Evolutionary conservation across 2,888 invertebrate genomes (phyloP).

Genomic region (Andrena minutula): DNA sequence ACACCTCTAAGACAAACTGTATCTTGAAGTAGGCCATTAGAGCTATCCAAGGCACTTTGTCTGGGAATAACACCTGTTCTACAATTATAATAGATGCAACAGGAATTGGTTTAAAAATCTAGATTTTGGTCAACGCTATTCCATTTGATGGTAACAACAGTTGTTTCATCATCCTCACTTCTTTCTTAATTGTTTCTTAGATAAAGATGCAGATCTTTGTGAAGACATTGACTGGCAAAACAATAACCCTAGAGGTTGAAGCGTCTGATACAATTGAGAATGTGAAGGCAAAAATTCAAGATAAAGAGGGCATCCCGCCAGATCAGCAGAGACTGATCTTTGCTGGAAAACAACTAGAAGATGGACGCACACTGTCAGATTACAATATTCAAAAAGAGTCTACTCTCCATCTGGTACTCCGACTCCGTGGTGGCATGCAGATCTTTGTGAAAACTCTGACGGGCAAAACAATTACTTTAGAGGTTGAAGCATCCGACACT

Average conservation of each 20-base stretch:
- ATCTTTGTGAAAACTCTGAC: conserved; percentile 69
- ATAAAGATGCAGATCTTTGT: conserved; percentile 75
- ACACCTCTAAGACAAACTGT: too few relatives aligned
- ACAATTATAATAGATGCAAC: too few relatives aligned
- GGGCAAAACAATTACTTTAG: conserved; percentile 75
- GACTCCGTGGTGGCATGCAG: conserved; percentile 73
- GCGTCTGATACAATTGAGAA: conserved; percentile 76
- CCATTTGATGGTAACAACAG: too few relatives aligned
- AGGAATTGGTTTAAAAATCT: too few relatives aligned
- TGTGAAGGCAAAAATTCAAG: conserved; percentile 76
- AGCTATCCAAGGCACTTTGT: too few relatives aligned
- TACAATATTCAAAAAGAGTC: conserved; percentile 78
- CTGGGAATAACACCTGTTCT: too few relatives aligned
- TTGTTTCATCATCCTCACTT: too few relatives aligned
- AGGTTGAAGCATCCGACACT: conserved; percentile 75
- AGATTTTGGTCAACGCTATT: too few relatives aligned
- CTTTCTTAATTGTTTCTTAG: conserved; percentile 50
- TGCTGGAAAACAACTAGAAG: conserved; percentile 76
- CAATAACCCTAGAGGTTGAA: conserved; percentile 76
- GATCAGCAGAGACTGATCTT: conserved; percentile 78
- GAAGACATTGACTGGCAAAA: conserved; percentile 71
- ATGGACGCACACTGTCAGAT: conserved; percentile 73
- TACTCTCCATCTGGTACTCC: conserved; percentile 70
- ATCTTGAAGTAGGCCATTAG: too few relatives aligned
- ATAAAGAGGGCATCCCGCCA: conserved; percentile 77